A percentile compares a stretch with the other conserved stretches of the same genome.
Evolutionary conservation across 2,797 vertebrate genomes (phyloP).

Genomic region (Sebastes oblongus): DNA sequence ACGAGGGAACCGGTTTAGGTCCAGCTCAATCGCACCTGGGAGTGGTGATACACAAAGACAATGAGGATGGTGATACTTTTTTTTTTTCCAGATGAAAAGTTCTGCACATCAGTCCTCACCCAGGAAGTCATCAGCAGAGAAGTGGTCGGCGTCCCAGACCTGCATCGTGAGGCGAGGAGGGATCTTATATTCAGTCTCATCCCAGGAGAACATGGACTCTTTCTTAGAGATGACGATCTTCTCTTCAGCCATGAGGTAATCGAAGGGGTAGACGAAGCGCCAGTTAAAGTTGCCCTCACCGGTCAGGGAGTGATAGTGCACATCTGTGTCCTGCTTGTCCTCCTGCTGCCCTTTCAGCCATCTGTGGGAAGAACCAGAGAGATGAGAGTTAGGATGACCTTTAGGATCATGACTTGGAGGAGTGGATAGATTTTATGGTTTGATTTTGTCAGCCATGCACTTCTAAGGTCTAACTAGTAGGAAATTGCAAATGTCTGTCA

Average conservation of each 20-base stretch:
- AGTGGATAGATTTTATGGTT: conserved; percentile 1
- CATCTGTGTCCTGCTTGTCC: conserved; percentile 98
- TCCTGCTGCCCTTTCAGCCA: conserved; percentile 99
- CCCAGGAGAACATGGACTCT: conserved; percentile 99
- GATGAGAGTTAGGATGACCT: neutral
- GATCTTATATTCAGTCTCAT: conserved; percentile 98
- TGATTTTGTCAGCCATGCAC: conserved; percentile 55
- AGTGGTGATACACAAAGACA: neutral
- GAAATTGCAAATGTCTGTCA: conserved; percentile 18
- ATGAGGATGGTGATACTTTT: neutral
- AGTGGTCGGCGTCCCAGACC: conserved; percentile 98
- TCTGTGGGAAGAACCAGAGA: conserved; percentile 70
- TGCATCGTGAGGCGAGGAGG: conserved; percentile 95
- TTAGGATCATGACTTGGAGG: neutral
- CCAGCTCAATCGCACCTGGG: conserved; percentile 94
- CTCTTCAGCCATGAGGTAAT: conserved; percentile 96
- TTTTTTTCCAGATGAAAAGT: neutral
- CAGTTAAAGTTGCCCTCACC: conserved; percentile 99
- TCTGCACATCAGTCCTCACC: conserved; percentile 75
- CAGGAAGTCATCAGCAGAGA: conserved; percentile 96
- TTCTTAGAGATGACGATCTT: conserved; percentile 98
- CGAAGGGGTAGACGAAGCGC: conserved; percentile 95
- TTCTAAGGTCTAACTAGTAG: neutral
- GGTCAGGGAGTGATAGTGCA: conserved; percentile 97
- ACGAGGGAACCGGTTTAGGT: conserved; percentile 93